Evolutionary conservation across 2,888 invertebrate genomes (phyloP).

Genomic region (Noctua comes): DNA sequence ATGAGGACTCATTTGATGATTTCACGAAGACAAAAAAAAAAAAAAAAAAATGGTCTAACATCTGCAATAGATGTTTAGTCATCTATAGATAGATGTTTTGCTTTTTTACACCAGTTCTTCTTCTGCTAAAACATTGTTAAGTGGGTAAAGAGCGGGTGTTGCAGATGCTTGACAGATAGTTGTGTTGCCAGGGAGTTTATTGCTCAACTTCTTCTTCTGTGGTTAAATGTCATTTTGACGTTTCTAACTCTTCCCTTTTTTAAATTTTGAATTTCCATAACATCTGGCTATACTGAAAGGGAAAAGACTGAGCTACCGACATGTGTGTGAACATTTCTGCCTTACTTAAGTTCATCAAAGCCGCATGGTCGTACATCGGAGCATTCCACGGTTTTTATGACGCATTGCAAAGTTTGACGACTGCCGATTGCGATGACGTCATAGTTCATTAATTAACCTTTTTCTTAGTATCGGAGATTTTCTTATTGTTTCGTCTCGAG

Average conservation of each 20-base stretch:
- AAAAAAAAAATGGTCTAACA: not conserved
- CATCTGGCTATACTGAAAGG: not conserved
- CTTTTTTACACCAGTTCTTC: not conserved
- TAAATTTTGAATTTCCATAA: not conserved
- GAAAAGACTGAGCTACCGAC: not conserved
- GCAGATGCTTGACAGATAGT: not conserved
- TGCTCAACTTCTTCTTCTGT: not conserved
- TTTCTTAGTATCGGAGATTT: constrained; percentile 44
- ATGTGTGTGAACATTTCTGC: constrained; percentile 27
- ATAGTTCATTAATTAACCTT: constrained; percentile 40
- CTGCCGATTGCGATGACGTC: constrained; percentile 37
- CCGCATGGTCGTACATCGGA: constrained; percentile 2
- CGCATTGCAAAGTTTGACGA: constrained; percentile 33
- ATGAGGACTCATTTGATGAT: too few species aligned
- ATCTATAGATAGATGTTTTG: not conserved
- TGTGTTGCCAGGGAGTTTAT: not conserved
- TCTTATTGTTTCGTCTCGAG: constrained; percentile 47
- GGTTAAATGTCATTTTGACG: not conserved
- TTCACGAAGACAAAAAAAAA: too few species aligned
- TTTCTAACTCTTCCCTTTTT: not conserved
- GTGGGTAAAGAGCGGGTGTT: not conserved
- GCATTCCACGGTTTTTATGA: constrained; percentile 50
- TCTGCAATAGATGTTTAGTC: not conserved
- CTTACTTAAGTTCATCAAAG: constrained; percentile 32
- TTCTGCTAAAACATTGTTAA: not conserved